Evolutionary conservation across 2,113 vertebrate species (phyloP), one percentile per base, ranked within the genome.

Genomic region (Equus quagga): DNA sequence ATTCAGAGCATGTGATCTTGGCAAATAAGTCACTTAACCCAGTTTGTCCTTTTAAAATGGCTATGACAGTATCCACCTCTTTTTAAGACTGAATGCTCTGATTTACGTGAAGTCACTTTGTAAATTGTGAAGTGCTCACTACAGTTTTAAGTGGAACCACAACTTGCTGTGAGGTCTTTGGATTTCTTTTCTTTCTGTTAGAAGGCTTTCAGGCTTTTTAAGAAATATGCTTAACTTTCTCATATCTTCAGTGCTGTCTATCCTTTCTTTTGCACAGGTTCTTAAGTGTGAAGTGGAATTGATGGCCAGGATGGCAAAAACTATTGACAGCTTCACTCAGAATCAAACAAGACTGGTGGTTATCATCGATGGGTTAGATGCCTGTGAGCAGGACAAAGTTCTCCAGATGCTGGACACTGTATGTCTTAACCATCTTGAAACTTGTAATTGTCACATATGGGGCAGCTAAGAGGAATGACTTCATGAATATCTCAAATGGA

Each of bases 401-500:
- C 99, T 99, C 78, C 99, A 99, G 98, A 99, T 99, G 99, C 99
- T 99, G 49, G 99, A 99, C 98, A 99, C 99, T 41, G 99, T 99
- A 97, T 23, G 99, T 99, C 89, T 26, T 33, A 4, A 11, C 84
- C 0, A 0, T 75, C 91, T 60, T 6, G 0, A 67, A 1, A 23
- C 79, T 79, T 4, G 5, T 7, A 2, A 4, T 6, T 64, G 91
- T 62, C 24, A 26, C 23, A 0, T 7, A 9, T 8, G 49, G 67
- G 80, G 84, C 21, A 13, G 18, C 8, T 8, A 28, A 73, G 88
- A 28, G 82, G 36, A 41, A 1, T 9, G 15, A 6, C 73, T 44
- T 76, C 36, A 8, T n/a, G 64, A 60, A 2, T 46, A 26, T 26
- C 14, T 69, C 28, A 18, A 0, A 0, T 62, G n/a, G 80, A 76